Base-by-base conservation (phyloP, 2,113 vertebrate species). In the Mesoclemmys tuberculata region DNA sequence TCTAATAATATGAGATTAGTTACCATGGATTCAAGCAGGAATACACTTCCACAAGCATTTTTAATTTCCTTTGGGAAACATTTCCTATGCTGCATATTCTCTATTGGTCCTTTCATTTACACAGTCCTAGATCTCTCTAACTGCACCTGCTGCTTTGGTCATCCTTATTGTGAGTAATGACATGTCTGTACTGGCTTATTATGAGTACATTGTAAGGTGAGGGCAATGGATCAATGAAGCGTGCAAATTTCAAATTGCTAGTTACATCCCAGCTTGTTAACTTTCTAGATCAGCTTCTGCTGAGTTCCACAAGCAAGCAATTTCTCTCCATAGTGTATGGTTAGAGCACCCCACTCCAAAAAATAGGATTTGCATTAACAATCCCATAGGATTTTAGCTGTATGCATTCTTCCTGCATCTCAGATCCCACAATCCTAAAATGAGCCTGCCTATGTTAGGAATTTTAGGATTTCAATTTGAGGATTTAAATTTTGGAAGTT, bases 401-500 rank as follows among this genome's bases (percentile, higher is more conserved):
- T 38, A 38, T 3, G 12, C 56, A 58, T 58, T 58, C 56, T 58
- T 58, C 56, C 56, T 58, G 27, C 56, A 58, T 58, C 56, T 29
- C 56, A 58, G 55, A 56, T 31, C 26, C 27, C 27, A 11, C 56
- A 29, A 58, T 31, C 27, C 56, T 58, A 58, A 58, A 58, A 29
- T 58, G 56, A 58, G 56, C 27, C 56, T 3, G 27, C 56, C 27
- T 58, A 27, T 31, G 56, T 29, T 31, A 58, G 56, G 56, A 31
- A 58, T 58, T 29, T 58, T 29, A 58, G 56, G 27, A 27, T 58
- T 58, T 27, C 55, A 58, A 12, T 58, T 21, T 27, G 27, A 58
- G 26, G 13, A 51, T 79, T 75, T 95, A 94, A 90, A 91, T 96
- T 93, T 84, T 54, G 80, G 94, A 80, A 54, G 38, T 94, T 92